Evolutionary conservation across 37 sponge, comb jelly and placozoan genomes (phyloP), one percentile per base, ranked within the genome.

Genomic region (Aphrocallistes beatrix): DNA sequence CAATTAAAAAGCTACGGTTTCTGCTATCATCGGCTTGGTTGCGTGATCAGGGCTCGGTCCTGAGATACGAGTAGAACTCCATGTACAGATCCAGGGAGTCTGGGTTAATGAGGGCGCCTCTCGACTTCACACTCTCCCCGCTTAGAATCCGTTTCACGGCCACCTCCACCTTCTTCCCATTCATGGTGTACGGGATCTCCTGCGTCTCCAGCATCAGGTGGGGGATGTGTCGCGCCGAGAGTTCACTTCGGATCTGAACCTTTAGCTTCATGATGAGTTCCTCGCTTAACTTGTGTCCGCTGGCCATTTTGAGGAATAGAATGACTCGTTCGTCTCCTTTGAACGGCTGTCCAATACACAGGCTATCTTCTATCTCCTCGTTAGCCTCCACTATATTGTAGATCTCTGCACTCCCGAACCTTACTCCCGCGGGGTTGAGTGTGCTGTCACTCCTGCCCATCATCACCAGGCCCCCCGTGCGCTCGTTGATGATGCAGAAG

Each of bases 371-470:
- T 21, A 98, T 83, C 1, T 87, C 93, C n/a, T 47, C 86, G 23
- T 93, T 85, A 1, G 87, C 38, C 69, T 93, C 93, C 81, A 92
- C 96, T 51, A 98, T 91, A 81, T 91, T 92, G 88, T 98, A 98
- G 28, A 98, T 95, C 84, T 98, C 99, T 38, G 99, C 92, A 87
- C 95, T 98, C 25, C 99, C 99, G 90, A 98, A 98, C 36, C 99
- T 86, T 19, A 98, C 95, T 16, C 99, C 99, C 82, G 51, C 81
- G 23, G 99, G 99, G 86, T 98, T 98, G 1, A 98, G 89, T 21
- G 95, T 94, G 10, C 95, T 95, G 89, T 98, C 99, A 89, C 96
- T 95, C 81, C 99, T 87, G 37, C 99, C 99, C 8, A 92, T 84
- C 99, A 98, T 98, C 1, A 92, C 51, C n/a, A 98, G 89, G 1